phyloP scores from a whole-genome alignment of 1,140 invertebrate species.

The Drosophila erecta region DNA sequence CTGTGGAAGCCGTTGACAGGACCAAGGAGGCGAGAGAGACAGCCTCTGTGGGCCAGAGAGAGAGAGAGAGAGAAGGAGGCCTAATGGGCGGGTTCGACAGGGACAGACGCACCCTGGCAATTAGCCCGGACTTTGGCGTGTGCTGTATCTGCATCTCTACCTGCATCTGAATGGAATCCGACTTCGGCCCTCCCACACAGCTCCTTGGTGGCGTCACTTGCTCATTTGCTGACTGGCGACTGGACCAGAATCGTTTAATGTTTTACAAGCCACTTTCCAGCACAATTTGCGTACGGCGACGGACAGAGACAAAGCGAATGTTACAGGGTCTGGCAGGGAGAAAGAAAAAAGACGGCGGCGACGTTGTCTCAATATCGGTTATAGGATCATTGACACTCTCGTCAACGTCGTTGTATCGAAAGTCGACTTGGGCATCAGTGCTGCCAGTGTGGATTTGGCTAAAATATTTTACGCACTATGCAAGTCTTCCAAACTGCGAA shows the following conservation, averaged over 20 bases:
- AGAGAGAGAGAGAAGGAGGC: not conserved
- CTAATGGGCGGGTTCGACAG: constrained; percentile 6
- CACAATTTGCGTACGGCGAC: constrained; percentile 75
- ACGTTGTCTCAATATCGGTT: constrained; percentile 74
- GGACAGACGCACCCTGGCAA: constrained; percentile 37
- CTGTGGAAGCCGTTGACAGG: constrained; percentile 63
- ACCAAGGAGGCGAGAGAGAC: constrained; percentile 11
- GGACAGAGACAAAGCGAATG: not conserved
- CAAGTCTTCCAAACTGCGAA: not conserved
- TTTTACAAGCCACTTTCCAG: constrained; percentile 78
- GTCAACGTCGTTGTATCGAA: constrained; percentile 7
- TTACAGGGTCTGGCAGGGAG: not conserved
- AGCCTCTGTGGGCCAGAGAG: not conserved
- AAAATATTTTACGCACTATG: not conserved
- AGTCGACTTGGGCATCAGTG: constrained; percentile 4
- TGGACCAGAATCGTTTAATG: constrained; percentile 67
- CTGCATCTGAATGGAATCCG: constrained; percentile 27
- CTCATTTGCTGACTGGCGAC: constrained; percentile 61
- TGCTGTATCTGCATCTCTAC: constrained; percentile 78
- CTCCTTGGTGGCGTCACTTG: constrained; percentile 43
- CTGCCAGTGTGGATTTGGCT: not conserved
- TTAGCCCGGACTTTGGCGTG: constrained; percentile 65
- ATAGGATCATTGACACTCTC: constrained; percentile 83
- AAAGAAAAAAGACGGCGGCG: constrained; percentile 15
- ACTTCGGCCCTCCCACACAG: constrained; percentile 32